Percentiles rank a stretch among this genome's conserved stretches.
These are phyloP conservation scores for Amblyjoppa proteus DNA, from an alignment of 2,888 invertebrate genomes.

Conservation along the genomic window DNA sequence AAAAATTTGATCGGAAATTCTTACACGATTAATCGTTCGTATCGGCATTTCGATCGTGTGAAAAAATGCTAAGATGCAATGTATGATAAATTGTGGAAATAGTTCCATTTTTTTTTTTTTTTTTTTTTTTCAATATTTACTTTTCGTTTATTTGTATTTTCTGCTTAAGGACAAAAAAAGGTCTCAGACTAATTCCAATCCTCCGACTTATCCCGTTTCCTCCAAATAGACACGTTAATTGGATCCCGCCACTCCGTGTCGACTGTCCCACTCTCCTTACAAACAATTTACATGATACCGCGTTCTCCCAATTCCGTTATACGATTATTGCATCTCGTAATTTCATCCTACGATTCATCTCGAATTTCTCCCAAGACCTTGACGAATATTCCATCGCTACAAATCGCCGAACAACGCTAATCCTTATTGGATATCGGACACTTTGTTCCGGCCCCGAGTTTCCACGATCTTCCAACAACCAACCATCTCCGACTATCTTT, in stretches of 20 bases:
- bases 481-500: background rate
- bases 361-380: conserved; percentile 2
- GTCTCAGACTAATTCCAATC: too few relatives aligned
- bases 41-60: too few relatives aligned
- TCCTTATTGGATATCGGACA: background rate
- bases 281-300: conserved; percentile 12
- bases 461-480: background rate
- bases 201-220: background rate
- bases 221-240: conserved; percentile 32
- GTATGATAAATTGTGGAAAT: too few relatives aligned
- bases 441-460: background rate
- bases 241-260: conserved; percentile 34
- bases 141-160: too few relatives aligned
- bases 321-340: background rate
- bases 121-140: too few relatives aligned
- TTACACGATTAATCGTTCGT: too few relatives aligned
- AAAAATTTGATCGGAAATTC: too few relatives aligned
- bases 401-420: background rate
- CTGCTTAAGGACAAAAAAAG: too few relatives aligned
- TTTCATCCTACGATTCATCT: background rate
- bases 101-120: too few relatives aligned
- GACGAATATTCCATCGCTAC: background rate
- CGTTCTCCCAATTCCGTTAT: background rate
- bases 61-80: too few relatives aligned
- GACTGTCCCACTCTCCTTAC: background rate